phyloP scores from a whole-genome alignment of 1,140 invertebrate genomes.

The Hycleus cichorii region DNA sequence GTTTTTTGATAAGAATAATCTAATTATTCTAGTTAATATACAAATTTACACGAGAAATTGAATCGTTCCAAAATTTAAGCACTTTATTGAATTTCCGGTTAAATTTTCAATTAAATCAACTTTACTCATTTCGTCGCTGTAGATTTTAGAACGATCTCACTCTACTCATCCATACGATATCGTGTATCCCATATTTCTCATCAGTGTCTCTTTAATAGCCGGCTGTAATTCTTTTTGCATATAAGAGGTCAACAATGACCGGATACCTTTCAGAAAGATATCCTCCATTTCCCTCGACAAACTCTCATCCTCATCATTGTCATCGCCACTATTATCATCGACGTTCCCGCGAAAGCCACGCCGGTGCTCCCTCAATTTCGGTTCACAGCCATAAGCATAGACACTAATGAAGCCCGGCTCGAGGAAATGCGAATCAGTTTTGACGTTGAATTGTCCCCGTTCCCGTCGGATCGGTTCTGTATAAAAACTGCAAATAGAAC shows the following conservation, averaged over 20 bases:
- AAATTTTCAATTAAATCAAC: no score
- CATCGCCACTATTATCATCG: slow-evolving; percentile 40
- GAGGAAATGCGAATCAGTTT: slow-evolving; percentile 72
- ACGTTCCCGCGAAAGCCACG: slow-evolving; percentile 37
- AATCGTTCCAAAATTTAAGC: not conserved
- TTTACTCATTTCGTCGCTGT: no score
- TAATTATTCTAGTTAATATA: not conserved
- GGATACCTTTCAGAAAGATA: slow-evolving; percentile 61
- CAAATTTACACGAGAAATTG: slow-evolving; percentile 11
- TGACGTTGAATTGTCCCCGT: slow-evolving; percentile 61
- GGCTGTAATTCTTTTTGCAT: slow-evolving; percentile 75
- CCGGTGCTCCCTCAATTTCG: slow-evolving; percentile 38
- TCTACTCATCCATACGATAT: slow-evolving; percentile 59
- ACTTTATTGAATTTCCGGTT: no score
- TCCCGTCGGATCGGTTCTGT: slow-evolving; percentile 48
- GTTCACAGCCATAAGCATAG: slow-evolving; percentile 72
- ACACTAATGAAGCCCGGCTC: slow-evolving; percentile 76
- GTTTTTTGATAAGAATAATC: no score
- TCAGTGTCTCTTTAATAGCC: slow-evolving; percentile 74
- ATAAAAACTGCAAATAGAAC: slow-evolving; percentile 36
- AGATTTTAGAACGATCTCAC: no score
- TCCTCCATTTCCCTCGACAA: slow-evolving; percentile 74
- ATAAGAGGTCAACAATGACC: slow-evolving; percentile 69
- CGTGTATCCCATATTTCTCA: slow-evolving; percentile 78
- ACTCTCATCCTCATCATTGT: slow-evolving; percentile 52